Percentiles rank a stretch among this genome's conserved stretches.
Evolutionary conservation across 1,140 invertebrate genomes (phyloP).

Genomic region (Rhynchophorus ferrugineus): DNA sequence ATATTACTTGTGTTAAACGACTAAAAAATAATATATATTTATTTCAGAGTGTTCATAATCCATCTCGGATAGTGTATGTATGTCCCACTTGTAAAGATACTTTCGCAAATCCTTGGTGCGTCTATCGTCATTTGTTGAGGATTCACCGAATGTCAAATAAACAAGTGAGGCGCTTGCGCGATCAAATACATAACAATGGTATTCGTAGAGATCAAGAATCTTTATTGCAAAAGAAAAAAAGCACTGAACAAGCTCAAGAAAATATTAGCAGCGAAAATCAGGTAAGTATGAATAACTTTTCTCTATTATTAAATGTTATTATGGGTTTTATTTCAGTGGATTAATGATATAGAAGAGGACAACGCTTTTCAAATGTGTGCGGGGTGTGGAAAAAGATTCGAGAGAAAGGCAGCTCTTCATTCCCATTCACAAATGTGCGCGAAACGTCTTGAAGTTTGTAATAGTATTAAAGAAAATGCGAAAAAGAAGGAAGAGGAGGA

Average conservation of each 20-base stretch:
- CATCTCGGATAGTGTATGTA: conserved; percentile 54
- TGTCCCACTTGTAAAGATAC: conserved; percentile 62
- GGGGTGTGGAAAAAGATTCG: conserved; percentile 60
- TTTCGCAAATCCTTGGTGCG: conserved; percentile 61
- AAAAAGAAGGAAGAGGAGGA: conserved; percentile 24
- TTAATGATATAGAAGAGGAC: conserved; percentile 51
- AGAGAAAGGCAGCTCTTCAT: conserved; percentile 55
- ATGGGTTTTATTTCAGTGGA: conserved; percentile 50
- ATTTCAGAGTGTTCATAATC: conserved; percentile 53
- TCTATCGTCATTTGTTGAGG: conserved; percentile 64
- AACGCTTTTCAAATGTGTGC: conserved; percentile 52
- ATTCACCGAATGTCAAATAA: conserved; percentile 56
- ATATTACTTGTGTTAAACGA: background rate
- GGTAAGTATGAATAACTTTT: conserved; percentile 22
- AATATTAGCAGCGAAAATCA: conserved; percentile 46
- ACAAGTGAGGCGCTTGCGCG: conserved; percentile 51
- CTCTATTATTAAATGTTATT: conserved; percentile 1
- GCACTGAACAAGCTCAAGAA: conserved; percentile 36
- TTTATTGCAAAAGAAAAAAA: conserved; percentile 33
- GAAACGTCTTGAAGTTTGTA: conserved; percentile 37
- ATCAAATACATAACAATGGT: conserved; percentile 51
- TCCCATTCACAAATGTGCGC: conserved; percentile 51
- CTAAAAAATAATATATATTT: no score
- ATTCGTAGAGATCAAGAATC: conserved; percentile 47
- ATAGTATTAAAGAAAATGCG: conserved; percentile 30